phyloP scores from a whole-genome alignment of 2,888 invertebrate species.

The Diogma glabrata region DNA sequence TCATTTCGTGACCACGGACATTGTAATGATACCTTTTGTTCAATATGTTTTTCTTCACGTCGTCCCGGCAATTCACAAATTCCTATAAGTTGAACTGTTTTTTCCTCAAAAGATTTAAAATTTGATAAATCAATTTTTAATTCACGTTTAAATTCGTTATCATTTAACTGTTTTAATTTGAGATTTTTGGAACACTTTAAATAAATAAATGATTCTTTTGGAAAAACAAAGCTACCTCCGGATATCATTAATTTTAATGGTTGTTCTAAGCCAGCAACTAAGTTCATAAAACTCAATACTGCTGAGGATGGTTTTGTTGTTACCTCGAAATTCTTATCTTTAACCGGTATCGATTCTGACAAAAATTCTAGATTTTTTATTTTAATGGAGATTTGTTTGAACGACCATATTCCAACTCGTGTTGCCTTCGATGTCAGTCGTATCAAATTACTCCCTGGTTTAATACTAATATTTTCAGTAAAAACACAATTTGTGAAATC shows the following conservation, averaged over 20 bases:
- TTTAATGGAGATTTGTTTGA: slow-evolving; percentile 48
- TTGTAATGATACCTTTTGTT: slow-evolving; percentile 65
- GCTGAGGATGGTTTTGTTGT: slow-evolving; percentile 40
- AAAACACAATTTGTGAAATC: slow-evolving; percentile 52
- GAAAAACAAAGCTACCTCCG: slow-evolving; percentile 66
- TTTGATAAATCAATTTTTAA: slow-evolving; percentile 45
- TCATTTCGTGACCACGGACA: slow-evolving; percentile 71
- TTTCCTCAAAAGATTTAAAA: slow-evolving; percentile 53
- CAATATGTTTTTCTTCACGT: slow-evolving; percentile 54
- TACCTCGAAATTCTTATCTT: slow-evolving; percentile 34
- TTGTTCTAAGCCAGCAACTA: slow-evolving; percentile 73
- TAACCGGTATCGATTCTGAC: slow-evolving; percentile 45
- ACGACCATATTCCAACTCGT: slow-evolving; percentile 55
- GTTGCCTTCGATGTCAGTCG: slow-evolving; percentile 47
- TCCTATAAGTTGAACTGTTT: slow-evolving; percentile 49
- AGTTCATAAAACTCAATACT: slow-evolving; percentile 48
- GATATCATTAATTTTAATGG: slow-evolving; percentile 60
- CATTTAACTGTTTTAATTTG: slow-evolving; percentile 25
- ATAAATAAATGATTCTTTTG: slow-evolving; percentile 42
- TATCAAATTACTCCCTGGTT: slow-evolving; percentile 55
- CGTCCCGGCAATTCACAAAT: slow-evolving; percentile 65
- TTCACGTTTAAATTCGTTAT: slow-evolving; percentile 36
- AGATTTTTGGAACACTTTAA: slow-evolving; percentile 36
- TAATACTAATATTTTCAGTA: slow-evolving; percentile 39
- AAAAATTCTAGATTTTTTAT: slow-evolving; percentile 58